Percentiles rank a stretch among this genome's conserved stretches.
These are phyloP conservation scores for Nudaria mundana DNA, from an alignment of 2,888 invertebrate species.

Conservation along the genomic window DNA sequence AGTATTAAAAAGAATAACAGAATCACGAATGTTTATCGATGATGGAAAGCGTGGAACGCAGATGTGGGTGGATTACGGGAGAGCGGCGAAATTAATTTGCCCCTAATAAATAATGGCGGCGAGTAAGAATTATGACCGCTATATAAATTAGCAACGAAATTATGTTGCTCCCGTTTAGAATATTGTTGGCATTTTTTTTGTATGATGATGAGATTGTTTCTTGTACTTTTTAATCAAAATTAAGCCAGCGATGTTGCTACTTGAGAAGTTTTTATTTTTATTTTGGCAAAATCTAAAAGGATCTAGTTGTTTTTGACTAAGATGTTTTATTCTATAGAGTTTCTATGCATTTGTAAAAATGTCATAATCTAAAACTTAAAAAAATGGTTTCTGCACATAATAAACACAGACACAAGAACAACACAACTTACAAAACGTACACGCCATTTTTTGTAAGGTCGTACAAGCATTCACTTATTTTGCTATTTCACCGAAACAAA, in stretches of 20 bases:
- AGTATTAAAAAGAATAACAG: neutral
- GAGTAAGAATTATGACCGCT: slow-evolving; percentile 58
- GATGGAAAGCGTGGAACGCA: slow-evolving; percentile 41
- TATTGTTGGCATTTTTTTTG: slow-evolving; percentile 5
- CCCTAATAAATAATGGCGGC: slow-evolving; percentile 54
- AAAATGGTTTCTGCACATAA: too few relatives aligned
- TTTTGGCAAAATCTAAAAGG: too few relatives aligned
- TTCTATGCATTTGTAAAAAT: too few relatives aligned
- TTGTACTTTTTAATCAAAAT: slow-evolving; percentile 4
- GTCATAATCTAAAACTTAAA: too few relatives aligned
- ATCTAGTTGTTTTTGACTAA: too few relatives aligned
- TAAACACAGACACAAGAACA: too few relatives aligned
- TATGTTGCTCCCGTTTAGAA: neutral
- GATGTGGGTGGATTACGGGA: slow-evolving; percentile 51
- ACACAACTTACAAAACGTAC: too few relatives aligned
- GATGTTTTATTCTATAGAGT: too few relatives aligned
- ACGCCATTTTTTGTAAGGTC: too few relatives aligned
- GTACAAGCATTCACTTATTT: too few relatives aligned
- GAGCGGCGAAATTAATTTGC: slow-evolving; percentile 55
- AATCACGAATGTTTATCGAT: slow-evolving; percentile 40
- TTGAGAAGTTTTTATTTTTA: too few relatives aligned
- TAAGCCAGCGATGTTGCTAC: too few relatives aligned
- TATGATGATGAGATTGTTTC: neutral
- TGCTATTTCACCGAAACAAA: neutral
- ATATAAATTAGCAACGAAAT: slow-evolving; percentile 46